Evolutionary conservation across 2,113 vertebrate genomes (phyloP), one percentile per base, ranked within the genome.

Genomic region (Periophthalmodon schlosseri): DNA sequence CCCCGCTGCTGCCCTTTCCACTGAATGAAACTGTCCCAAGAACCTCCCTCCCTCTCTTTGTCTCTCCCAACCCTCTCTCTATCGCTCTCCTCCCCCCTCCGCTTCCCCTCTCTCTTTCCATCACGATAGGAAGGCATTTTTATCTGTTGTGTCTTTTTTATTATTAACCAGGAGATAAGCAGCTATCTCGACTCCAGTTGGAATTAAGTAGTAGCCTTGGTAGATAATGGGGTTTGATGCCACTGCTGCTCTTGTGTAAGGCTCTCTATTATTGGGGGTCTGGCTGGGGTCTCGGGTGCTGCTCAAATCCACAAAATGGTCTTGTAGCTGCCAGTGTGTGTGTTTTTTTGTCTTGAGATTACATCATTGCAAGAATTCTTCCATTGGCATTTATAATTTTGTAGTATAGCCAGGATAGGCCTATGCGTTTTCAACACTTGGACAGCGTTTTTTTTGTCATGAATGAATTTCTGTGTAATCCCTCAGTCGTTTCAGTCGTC

Each of bases 81-180:
- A 15, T 33, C 28, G 34, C 28, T 16, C 28, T 33, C 24, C 58
- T 24, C 21, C 60, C 34, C 36, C 39, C 73, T 20, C 50, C 39
- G 16, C 70, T 46, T 58, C 77, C 71, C 57, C 73, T 80, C 73
- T 74, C 81, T 80, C 80, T 78, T 84, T 86, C 83, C 75, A 86
- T 84, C 88, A 79, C 63, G 80, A 88, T 87, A 88, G 84, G 65
- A 78, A 75, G 73, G 74, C 79, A 72, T 71, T 70, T 79, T 82
- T 82, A 91, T 92, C 89, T 85, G 83, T 83, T 85, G 78, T 90
- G 84, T 91, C 83, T 88, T 87, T 84, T 85, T 84, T 88, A 84
- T 89, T 91, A 89, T 91, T 90, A 91, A 92, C 89, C 80, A 90
- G 79, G 34, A 89, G 91, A 91, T 89, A 91, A 91, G 86, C 87